Conservation (phyloP, 1,140 invertebrate genomes). For the Lepidurus couesii region DNA sequence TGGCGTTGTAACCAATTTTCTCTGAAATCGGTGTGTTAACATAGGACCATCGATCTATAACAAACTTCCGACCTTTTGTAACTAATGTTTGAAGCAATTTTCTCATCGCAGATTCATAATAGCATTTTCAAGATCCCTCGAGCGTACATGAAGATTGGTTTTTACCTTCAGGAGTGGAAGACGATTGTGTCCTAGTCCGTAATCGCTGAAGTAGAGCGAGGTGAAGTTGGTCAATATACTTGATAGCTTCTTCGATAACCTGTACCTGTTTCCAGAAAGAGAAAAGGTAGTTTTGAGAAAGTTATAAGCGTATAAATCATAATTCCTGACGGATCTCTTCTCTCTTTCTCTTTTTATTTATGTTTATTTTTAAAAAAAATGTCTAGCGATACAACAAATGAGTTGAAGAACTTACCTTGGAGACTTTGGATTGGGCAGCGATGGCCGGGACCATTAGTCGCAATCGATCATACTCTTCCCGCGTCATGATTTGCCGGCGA, state of each 20-base stretch:
- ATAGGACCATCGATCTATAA: too few species aligned
- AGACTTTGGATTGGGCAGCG: constrained; percentile 38
- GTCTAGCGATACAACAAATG: neutral
- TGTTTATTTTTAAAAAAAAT: constrained; percentile 6
- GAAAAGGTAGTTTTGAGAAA: neutral
- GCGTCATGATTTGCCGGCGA: constrained; percentile 28
- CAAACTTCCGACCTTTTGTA: too few species aligned
- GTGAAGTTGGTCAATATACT: constrained; percentile 45
- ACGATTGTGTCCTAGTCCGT: constrained; percentile 39
- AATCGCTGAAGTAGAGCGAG: constrained; percentile 42
- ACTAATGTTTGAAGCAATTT: too few species aligned
- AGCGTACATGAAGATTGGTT: neutral
- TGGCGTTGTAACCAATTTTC: too few species aligned
- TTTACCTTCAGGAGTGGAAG: constrained; percentile 39
- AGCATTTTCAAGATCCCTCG: neutral
- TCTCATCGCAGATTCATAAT: too few species aligned
- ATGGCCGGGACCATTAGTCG: constrained; percentile 40
- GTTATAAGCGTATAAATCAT: neutral
- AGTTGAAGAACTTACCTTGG: constrained; percentile 38
- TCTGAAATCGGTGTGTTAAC: too few species aligned
- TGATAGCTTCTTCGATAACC: constrained; percentile 45
- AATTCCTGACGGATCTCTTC: too few species aligned
- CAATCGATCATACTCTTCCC: constrained; percentile 39
- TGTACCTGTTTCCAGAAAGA: constrained; percentile 40
- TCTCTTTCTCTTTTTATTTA: too few species aligned